Conservation (phyloP, 2,888 invertebrate species). For the Cantharis flavilabris region DNA sequence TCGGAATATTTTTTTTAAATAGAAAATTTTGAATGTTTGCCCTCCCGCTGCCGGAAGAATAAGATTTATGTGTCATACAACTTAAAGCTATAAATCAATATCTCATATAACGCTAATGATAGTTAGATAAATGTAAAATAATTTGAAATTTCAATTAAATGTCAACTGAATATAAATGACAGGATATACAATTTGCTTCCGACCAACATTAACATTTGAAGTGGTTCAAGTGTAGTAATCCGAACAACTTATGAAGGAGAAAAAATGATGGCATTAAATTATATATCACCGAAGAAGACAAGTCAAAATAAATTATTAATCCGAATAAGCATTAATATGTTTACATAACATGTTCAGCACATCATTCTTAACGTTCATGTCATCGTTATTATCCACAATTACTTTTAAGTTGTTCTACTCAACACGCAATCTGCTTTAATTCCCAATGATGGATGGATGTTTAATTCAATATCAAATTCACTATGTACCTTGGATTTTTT, state of each 20-base stretch:
- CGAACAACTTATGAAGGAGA: not conserved
- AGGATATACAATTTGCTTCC: not conserved
- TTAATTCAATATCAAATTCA: conserved; percentile 21
- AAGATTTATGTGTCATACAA: no score
- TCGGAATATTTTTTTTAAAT: not conserved
- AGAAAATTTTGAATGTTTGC: not conserved
- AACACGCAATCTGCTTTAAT: conserved; percentile 23
- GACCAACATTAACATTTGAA: not conserved
- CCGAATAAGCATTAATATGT: conserved; percentile 27
- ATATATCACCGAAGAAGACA: conserved; percentile 1
- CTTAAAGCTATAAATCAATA: not conserved
- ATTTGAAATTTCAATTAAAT: not conserved
- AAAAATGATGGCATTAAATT: not conserved
- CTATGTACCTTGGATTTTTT: conserved; percentile 9
- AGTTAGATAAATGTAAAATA: not conserved
- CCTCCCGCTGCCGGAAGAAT: no score
- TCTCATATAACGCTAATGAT: not conserved
- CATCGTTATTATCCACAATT: conserved; percentile 30
- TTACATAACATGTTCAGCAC: conserved; percentile 29
- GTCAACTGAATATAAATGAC: not conserved
- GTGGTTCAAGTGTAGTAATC: not conserved
- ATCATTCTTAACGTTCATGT: conserved; percentile 25
- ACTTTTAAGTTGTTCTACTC: conserved; percentile 12
- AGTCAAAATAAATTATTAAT: conserved; percentile 28
- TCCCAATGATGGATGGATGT: conserved; percentile 19